Base-by-base conservation (phyloP, 2,888 invertebrate genomes). In the Pristionchus maxplancki region DNA sequence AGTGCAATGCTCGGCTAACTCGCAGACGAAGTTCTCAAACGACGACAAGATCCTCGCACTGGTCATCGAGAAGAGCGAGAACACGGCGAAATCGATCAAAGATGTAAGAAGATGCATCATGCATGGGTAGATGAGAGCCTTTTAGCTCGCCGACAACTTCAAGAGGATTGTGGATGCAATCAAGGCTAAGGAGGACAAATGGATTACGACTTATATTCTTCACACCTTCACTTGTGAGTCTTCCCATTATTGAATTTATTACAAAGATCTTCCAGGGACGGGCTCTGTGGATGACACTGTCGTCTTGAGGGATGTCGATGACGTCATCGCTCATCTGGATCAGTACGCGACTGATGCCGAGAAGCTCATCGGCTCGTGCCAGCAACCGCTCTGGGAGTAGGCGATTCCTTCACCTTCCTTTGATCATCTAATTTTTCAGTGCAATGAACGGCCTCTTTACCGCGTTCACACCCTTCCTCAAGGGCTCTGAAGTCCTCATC, bases 151-250 rank as follows among this genome's bases (percentile, higher is more conserved):
- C 28, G 44, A 40, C 28, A 64, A 24, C 64, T 50, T 85, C 50
- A 6, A 15, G 24, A 5, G 11, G n/a, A 40, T 85, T n/a, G 53
- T 83, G 9, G 53, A n/a, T 31, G 83, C 83, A 28, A 44, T 64
- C 37, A 44, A 40, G 5, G 85, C 3, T 1, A 37, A 28, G n/a
- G 24, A 85, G 20, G 13, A 24, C 13, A 40, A 50, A 20, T 85
- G 85, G 85, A 40, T 85, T 64, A 85, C 24, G 9, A 17, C 37
- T 20, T 85, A 64, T 44, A n/a, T 44, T n/a, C 37, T 85, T 15
- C 85, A 85, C 64, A 37, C 62, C 5, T 85, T 85, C 85, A 85
- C 62, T 9, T 17, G 85, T 85, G 1, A 62, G 85, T 84, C 62
- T 40, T 1, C 5, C 13, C 8, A 9, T 31, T 84, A 20, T 28